Conservation (phyloP, 2,888 invertebrate species). For the Melangyna quadrimaculata region DNA sequence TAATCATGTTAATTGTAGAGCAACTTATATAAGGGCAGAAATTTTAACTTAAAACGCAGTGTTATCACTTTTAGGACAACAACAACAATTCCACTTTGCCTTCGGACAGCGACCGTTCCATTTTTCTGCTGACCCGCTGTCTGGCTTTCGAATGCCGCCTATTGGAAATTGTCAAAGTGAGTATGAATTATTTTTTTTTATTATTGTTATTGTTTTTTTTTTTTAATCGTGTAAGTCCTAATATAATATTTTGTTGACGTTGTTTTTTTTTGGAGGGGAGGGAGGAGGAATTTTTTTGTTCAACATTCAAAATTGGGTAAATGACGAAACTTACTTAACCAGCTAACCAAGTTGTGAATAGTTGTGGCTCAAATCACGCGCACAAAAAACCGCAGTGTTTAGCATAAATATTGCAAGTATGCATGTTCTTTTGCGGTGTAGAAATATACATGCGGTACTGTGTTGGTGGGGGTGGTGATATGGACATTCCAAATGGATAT, state of each 20-base stretch:
- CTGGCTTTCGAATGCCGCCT: slow-evolving; percentile 93
- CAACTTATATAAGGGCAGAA: slow-evolving; percentile 79
- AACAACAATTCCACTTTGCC: slow-evolving; percentile 97
- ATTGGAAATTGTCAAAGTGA: slow-evolving; percentile 95
- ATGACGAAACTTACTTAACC: slow-evolving; percentile 64
- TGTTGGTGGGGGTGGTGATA: background rate
- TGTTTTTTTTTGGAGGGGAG: no score
- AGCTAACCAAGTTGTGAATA: slow-evolving; percentile 72
- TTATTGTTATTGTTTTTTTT: background rate
- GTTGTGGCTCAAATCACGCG: slow-evolving; percentile 73
- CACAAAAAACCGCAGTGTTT: slow-evolving; percentile 73
- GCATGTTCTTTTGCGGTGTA: slow-evolving; percentile 70
- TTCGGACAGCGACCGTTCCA: slow-evolving; percentile 93
- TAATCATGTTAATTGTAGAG: slow-evolving; percentile 23
- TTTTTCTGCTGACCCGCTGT: slow-evolving; percentile 92
- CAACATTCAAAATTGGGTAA: slow-evolving; percentile 9
- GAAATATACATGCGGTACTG: background rate
- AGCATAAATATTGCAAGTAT: slow-evolving; percentile 74
- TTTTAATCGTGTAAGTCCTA: background rate
- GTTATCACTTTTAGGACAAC: slow-evolving; percentile 96
- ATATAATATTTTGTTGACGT: background rate
- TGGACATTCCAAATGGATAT: background rate
- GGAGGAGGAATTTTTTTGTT: background rate
- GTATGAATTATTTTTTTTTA: slow-evolving; percentile 80
- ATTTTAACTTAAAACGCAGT: slow-evolving; percentile 84